A percentile compares a stretch with the other conserved stretches of the same genome.
These are phyloP conservation scores for Thunnus maccoyii DNA, from an alignment of 2,113 vertebrate genomes.

Conservation along the genomic window DNA sequence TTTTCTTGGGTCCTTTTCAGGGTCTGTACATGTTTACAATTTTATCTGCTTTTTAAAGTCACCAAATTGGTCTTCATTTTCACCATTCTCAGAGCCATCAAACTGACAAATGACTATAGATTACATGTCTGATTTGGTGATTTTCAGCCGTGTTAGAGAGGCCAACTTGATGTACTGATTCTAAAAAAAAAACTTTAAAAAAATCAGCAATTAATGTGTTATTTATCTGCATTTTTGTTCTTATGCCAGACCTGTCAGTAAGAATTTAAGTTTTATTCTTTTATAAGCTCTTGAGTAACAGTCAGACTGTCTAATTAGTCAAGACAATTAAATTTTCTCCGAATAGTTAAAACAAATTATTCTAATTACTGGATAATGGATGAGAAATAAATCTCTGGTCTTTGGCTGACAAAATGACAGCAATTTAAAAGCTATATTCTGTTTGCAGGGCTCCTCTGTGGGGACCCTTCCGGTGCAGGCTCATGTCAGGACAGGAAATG, in stretches of 20 bases:
- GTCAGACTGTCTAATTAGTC: neutral
- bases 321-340: neutral
- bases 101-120: slow-evolving; percentile 7
- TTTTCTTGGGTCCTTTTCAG: neutral
- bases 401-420: slow-evolving; percentile 1
- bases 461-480: too few species aligned
- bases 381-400: neutral
- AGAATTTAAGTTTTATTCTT: neutral
- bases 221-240: neutral
- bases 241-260: neutral
- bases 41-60: slow-evolving; percentile 1
- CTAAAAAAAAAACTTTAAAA: neutral
- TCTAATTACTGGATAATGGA: neutral
- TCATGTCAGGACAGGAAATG: too few species aligned
- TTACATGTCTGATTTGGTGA: slow-evolving; percentile 32
- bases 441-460: too few species aligned
- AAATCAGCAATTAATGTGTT: slow-evolving; percentile 13
- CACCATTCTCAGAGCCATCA: neutral
- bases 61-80: neutral
- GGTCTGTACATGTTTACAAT: neutral
- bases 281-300: neutral
- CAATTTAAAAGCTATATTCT: neutral
- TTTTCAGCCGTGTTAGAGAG: slow-evolving; percentile 21
- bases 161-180: slow-evolving; percentile 3
- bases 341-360: neutral